Conservation (phyloP, 2,113 vertebrate genomes). For the Clarias batrachus region DNA sequence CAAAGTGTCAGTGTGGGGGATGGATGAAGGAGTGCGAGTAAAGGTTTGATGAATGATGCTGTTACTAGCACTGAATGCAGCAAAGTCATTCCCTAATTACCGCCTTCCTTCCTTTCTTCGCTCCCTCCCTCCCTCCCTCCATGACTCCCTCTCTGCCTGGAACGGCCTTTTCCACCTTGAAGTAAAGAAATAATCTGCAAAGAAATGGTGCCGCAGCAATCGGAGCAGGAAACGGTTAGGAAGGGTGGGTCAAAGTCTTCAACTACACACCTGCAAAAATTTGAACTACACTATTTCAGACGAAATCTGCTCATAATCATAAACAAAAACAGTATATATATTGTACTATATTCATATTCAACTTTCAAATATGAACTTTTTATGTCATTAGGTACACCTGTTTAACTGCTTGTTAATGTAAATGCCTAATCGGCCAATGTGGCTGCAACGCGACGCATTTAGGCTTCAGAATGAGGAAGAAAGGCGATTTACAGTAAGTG, state of each 20-base stretch:
- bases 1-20: constrained; percentile 10
- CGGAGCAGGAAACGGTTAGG: not conserved
- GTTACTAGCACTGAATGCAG: constrained; percentile 53
- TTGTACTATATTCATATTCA: not conserved
- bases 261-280: not conserved
- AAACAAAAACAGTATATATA: not conserved
- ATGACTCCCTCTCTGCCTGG: too few relatives aligned
- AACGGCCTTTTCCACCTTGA: not conserved
- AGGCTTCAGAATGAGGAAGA: too few relatives aligned
- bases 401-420: too few relatives aligned
- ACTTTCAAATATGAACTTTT: not conserved
- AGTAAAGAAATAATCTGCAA: not conserved
- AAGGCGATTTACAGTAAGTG: too few relatives aligned
- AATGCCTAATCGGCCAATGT: too few relatives aligned
- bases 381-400: too few relatives aligned
- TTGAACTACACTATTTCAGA: not conserved
- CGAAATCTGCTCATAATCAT: not conserved
- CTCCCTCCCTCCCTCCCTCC: too few relatives aligned
- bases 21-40: constrained; percentile 15
- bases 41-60: constrained; percentile 18
- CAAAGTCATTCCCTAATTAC: not conserved
- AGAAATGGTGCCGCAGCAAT: not conserved
- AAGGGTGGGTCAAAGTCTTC: not conserved
- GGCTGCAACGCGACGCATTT: too few relatives aligned
- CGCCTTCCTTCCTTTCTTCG: not conserved